A percentile compares a stretch with the other conserved stretches of the same genome.
Evolutionary conservation across 1,140 invertebrate species (phyloP).

Genomic region (Anthonomus grandis): DNA sequence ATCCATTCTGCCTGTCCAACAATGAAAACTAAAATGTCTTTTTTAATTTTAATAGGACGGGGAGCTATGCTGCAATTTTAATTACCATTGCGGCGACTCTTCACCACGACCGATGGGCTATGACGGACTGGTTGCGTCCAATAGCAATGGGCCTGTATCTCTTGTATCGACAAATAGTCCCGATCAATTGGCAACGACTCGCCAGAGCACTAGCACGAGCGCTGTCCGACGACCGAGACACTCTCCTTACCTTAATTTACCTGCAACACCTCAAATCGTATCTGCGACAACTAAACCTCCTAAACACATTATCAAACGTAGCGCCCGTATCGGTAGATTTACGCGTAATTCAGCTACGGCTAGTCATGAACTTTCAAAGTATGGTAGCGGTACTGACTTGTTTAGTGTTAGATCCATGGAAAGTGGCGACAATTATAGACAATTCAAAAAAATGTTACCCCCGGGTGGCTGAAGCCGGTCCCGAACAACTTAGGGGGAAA

Average conservation of each 20-base stretch:
- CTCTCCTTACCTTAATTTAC: conserved; percentile 6
- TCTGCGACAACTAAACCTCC: conserved; percentile 28
- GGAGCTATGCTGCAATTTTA: conserved; percentile 61
- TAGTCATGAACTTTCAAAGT: conserved; percentile 4
- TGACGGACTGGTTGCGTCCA: conserved; percentile 42
- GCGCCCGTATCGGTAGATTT: conserved; percentile 6
- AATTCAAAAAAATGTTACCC: conserved; percentile 26
- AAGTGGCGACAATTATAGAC: conserved; percentile 36
- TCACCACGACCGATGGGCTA: conserved; percentile 40
- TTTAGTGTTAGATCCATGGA: conserved; percentile 32
- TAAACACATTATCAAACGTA: conserved; percentile 6
- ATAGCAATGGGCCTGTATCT: conserved; percentile 12
- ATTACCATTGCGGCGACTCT: conserved; percentile 57
- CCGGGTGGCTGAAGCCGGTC: conserved; percentile 32
- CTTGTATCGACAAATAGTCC: background rate
- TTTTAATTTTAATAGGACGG: conserved; percentile 54
- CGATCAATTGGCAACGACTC: conserved; percentile 8
- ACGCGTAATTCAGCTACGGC: background rate
- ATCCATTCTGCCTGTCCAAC: background rate
- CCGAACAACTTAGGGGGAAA: conserved; percentile 23
- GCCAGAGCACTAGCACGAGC: background rate
- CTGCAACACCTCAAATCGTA: conserved; percentile 21
- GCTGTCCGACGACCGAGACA: conserved; percentile 1
- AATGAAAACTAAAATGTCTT: background rate
- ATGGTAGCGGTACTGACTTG: conserved; percentile 13